Base-by-base conservation (phyloP, 2,888 invertebrate species). In the Polydrusus tereticollis region DNA sequence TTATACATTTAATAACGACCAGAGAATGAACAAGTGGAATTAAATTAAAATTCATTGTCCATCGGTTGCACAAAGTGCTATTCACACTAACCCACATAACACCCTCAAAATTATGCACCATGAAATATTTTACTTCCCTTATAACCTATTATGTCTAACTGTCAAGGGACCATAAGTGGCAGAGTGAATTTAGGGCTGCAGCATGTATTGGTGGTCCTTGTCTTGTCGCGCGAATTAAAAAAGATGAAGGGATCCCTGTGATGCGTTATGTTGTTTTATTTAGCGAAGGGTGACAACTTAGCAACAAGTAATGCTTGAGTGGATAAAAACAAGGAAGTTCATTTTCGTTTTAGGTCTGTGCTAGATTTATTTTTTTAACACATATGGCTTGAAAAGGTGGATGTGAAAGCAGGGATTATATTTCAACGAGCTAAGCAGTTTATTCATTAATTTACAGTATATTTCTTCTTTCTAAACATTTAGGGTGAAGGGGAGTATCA, bases 81-180 rank as follows among this genome's bases (percentile, higher is more conserved):
- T 59, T 67, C 14, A 59, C 1, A 10, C 14, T 12, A 20, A 47
- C 38, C 59, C 59, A 41, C 36, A 47, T 36, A 45, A 16, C 38
- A 59, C 47, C 59, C 67, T 38, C 47, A 12, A 67, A 59, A 47
- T 67, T 47, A 67, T 45, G 45, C 33, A 66, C 41, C 57, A 66
- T 45, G 18, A 65, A 38, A 65, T 55, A 65, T 57, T 43, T 52
- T 20, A 7, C 45, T 36, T 45, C 67, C 67, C 58, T 57, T 33
- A 52, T 66, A 66, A 59, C 59, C 21, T 23, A 67, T 52, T 67
- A 58, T 14, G 18, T 7, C 52, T n/a, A 45, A 45, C 12, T 45
- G 60, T 41, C 38, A 62, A 47, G 41, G 47, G 62, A 62, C 18
- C 12, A 33, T 62, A 47, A 45, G 62, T 62, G 47, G 10, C 18